Base-by-base conservation (phyloP, 2,888 invertebrate species). In the Blastobasis adustella region DNA sequence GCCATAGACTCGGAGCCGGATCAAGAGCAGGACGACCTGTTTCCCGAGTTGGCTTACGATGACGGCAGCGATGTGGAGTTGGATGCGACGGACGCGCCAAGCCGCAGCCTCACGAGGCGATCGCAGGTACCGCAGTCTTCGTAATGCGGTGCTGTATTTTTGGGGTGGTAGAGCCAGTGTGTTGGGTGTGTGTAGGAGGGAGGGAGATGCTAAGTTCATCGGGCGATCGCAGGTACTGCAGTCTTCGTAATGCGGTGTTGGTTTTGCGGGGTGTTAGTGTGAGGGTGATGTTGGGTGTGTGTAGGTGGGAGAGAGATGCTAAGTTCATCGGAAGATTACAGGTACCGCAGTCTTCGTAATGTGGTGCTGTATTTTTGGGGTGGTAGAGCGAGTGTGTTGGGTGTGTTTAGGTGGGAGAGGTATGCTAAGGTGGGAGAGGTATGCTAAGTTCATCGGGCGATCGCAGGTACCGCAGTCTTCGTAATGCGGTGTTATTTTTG, bases 11-110 rank as follows among this genome's bases (percentile, higher is more conserved):
- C 59, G 52, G 73, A 69, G 46, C 23, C 23, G 23, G 23, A 23
- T 1, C 23, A 23, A 23, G 79, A 53, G 5, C 50, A 50, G 4
- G 88, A 87, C 65, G 87, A 87, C 55, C 62, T 80, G 72, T 89
- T 83, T 74, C 89, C 89, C 47, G 89, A 89, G 66, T 74, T 89
- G 54, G 70, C 83, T 42, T 89, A 89, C 59, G 88, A 84, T 49
- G 88, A 87, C 49, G 85, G 85, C 56, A 71, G 66, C 40, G 84
- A 82, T 57, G 63, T 66, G 54, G 77, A 73, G 55, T 82, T 82
- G 60, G 70, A 72, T 54, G 71, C 76, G 41, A 68, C 75, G 37
- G 68, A 71, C 3, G 77, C 76, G 46, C 66, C 66, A 59, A 74
- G 76, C 54, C 64, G 87, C 47, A 87, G 87, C 60, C 61, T 73